Conservation (phyloP, 2,797 vertebrate species). For the Acridotheres tristis region DNA sequence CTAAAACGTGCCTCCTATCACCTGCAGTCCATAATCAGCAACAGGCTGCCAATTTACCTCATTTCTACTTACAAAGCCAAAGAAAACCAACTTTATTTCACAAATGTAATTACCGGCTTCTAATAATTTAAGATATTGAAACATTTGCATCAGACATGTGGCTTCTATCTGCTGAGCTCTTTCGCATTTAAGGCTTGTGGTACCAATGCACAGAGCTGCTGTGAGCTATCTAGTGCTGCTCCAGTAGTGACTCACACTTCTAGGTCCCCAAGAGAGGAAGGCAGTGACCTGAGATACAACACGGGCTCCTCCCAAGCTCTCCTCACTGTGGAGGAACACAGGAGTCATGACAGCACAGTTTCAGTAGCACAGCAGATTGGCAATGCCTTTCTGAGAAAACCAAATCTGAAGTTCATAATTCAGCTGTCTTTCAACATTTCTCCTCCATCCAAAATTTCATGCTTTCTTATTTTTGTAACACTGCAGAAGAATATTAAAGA, state of each 20-base stretch:
- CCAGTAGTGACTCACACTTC: background rate
- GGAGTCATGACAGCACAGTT: conserved; percentile 23
- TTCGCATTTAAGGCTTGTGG: background rate
- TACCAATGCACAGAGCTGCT: background rate
- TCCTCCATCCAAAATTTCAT: background rate
- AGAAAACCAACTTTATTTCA: background rate
- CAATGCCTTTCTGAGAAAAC: conserved; percentile 18
- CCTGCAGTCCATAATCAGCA: background rate
- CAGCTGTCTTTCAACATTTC: conserved; percentile 44
- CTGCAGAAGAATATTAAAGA: background rate
- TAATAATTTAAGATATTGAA: background rate
- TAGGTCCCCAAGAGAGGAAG: background rate
- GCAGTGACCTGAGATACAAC: background rate
- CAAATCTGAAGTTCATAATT: conserved; percentile 25
- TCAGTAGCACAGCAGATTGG: conserved; percentile 10
- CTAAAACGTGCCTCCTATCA: background rate
- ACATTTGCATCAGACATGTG: background rate
- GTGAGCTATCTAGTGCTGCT: background rate
- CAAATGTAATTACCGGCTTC: background rate
- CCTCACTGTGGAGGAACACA: background rate
- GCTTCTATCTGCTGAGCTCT: background rate
- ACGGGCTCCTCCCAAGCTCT: background rate
- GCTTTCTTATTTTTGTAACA: conserved; percentile 10
- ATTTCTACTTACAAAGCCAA: background rate
- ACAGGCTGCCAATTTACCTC: background rate